Evolutionary conservation across 2,113 vertebrate genomes (phyloP).

Genomic region (Gnathonemus longibarbis): DNA sequence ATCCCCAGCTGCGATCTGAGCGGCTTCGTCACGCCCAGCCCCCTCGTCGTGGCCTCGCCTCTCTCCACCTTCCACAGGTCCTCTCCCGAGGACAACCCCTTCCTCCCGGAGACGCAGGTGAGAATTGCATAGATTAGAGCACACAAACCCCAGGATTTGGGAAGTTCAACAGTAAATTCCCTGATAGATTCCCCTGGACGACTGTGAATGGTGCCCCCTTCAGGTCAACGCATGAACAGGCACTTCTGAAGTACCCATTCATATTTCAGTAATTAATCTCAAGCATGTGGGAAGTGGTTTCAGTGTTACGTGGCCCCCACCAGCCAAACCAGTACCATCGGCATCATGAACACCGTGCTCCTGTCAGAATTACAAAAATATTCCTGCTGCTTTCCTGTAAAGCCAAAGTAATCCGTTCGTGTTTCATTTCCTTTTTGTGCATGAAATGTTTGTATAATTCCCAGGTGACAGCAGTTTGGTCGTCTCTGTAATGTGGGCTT

Average conservation of each 20-base stretch:
- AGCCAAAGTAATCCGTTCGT: not conserved
- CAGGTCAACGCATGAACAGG: not conserved
- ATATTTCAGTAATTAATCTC: not conserved
- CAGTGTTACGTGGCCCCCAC: not conserved
- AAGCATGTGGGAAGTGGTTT: not conserved
- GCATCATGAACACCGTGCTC: not conserved
- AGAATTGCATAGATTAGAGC: not conserved
- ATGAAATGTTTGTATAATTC: not conserved
- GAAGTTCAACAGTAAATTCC: too few species aligned
- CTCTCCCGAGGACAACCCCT: slow-evolving; percentile 81
- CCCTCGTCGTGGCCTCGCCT: slow-evolving; percentile 84
- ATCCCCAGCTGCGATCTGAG: slow-evolving; percentile 96
- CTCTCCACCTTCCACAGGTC: slow-evolving; percentile 85
- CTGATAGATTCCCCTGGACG: not conserved
- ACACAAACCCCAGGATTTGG: not conserved
- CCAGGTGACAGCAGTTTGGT: not conserved
- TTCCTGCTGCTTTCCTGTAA: not conserved
- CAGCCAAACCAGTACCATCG: not conserved
- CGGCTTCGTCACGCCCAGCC: slow-evolving; percentile 85
- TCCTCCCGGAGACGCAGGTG: slow-evolving; percentile 97
- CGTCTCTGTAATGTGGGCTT: not conserved
- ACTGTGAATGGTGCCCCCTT: not conserved
- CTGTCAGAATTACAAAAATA: not conserved
- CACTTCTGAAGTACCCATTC: not conserved
- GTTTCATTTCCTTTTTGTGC: not conserved